Base-by-base conservation (phyloP, 2,113 vertebrate genomes). In the Gallinago paraguaiae region DNA sequence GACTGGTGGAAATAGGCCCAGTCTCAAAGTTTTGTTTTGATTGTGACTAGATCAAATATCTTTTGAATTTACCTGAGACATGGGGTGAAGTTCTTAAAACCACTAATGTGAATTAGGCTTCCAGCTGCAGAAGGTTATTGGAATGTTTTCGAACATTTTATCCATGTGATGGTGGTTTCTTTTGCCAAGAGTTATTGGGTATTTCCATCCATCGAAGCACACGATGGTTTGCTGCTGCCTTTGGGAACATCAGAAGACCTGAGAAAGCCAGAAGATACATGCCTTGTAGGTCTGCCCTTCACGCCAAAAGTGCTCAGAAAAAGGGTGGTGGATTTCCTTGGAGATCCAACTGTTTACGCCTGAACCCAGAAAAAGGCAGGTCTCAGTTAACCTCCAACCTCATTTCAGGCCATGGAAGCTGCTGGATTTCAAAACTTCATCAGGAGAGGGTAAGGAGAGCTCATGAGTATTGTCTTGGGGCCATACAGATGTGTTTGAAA, bases 31-130 rank as follows among this genome's bases (percentile, higher is more conserved):
- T 78, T 89, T 78, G 7, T 41, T 86, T 85, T 60, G 56, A 19
- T 78, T 87, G 46, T 0, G 0, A 45, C 22, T 48, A 61, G 19
- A 35, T 56, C 15, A 3, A 65, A 3, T 61, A 16, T 59, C 6
- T 85, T 69, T 59, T 64, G 31, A 64, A 77, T 78, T 76, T 54
- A 80, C 59, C 41, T 65, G 60, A 86, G 76, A 70, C 50, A 53
- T 2, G 2, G 19, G 10, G 13, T 46, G 39, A 92, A 81, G 27
- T 70, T 83, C 67, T 54, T 67, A 46, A 67, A 88, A 63, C 35
- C 6, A 13, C 11, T 63, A 19, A n/a, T 7, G 4, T 75, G 68
- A 74, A 33, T 68, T 71, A 64, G 18, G 28, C 15, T 90, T 67
- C 48, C 48, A 75, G 19, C 28, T 86, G 57, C 75, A 79, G 54